Base-by-base conservation (phyloP, 92 coral and sea anemone species). In the Porites cylindrica region DNA sequence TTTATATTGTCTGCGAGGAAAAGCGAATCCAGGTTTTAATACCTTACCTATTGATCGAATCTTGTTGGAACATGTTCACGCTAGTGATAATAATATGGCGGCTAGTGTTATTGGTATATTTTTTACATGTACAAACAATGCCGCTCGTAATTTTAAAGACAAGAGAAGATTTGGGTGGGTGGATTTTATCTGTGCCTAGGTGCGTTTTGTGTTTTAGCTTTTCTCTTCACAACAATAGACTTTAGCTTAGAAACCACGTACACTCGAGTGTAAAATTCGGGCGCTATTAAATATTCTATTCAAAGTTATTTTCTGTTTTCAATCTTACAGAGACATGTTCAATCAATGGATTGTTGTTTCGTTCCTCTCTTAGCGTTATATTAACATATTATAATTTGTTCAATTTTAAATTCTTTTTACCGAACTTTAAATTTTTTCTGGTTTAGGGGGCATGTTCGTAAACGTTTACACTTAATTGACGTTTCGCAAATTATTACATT, bases 121-220 rank as follows among this genome's bases (percentile, higher is more conserved):
- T 89, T 94, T 94, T 88, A 86, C 90, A 90, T 94, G 71, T 87
- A 90, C 90, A 92, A 94, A 94, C 95, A 94, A 90, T 94, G 59
- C 91, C 90, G 75, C 79, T 80, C 92, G 85, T 89, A 92, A 89
- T 89, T 77, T 85, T 56, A 7, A 54, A 81, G 24, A 38, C 65
- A 56, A 81, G 75, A 50, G 75, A 81, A 81, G 67, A 69, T 81
- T 69, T 81, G 77, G 85, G 75, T 80, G 84, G 84, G 76, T 80
- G 84, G 60, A 23, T 66, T 69, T 38, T 71, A 17, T 43, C 76
- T 13, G 16, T 4, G 54, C 17, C 62, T 32, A 32, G 59, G 77
- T 18, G 56, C 64, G 67, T 69, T 81, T 70, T 69, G 8, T 52
- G 63, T 23, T 53, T 43, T 3, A 2, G 14, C 47, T 65, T 13